Percentiles rank a stretch among this genome's conserved stretches.
Evolutionary conservation across 2,888 invertebrate species (phyloP).

Genomic region (Eilema caniola): DNA sequence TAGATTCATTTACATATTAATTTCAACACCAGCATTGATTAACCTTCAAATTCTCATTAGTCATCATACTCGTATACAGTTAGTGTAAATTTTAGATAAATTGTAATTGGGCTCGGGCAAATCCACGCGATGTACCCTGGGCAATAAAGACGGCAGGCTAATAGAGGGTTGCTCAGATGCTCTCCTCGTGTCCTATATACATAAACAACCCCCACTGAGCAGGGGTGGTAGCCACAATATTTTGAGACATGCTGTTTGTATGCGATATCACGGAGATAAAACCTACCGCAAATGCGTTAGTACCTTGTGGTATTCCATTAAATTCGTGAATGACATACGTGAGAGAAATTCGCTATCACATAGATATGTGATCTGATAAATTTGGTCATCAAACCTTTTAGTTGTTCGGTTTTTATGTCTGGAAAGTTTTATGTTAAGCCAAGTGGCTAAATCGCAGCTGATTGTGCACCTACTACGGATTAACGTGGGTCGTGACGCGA

Average conservation of each 20-base stretch:
- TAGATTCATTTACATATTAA: conserved; percentile 2
- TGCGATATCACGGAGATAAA: background rate
- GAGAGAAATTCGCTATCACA: background rate
- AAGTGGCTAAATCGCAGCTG: conserved; percentile 50
- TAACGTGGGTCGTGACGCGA: conserved; percentile 49
- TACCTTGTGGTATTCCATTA: background rate
- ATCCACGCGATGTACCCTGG: too few relatives aligned
- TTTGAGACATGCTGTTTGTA: background rate
- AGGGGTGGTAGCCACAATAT: background rate
- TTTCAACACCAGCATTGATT: background rate
- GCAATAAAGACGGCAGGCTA: too few relatives aligned
- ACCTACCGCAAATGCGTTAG: background rate
- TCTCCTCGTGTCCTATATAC: too few relatives aligned
- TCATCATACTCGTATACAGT: background rate
- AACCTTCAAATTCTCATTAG: background rate
- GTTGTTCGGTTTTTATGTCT: conserved; percentile 47
- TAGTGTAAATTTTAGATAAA: too few relatives aligned
- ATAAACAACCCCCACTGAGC: too few relatives aligned
- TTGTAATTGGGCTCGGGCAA: too few relatives aligned
- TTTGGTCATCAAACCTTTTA: conserved; percentile 42
- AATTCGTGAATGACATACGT: background rate
- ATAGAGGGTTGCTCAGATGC: too few relatives aligned
- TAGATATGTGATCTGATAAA: conserved; percentile 21
- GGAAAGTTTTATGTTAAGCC: conserved; percentile 47
- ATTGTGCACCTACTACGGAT: conserved; percentile 54